Evolutionary conservation across 30 jellyfish, hydroid and myxozoan species (phyloP).

Genomic region (Euphysa ruthae): DNA sequence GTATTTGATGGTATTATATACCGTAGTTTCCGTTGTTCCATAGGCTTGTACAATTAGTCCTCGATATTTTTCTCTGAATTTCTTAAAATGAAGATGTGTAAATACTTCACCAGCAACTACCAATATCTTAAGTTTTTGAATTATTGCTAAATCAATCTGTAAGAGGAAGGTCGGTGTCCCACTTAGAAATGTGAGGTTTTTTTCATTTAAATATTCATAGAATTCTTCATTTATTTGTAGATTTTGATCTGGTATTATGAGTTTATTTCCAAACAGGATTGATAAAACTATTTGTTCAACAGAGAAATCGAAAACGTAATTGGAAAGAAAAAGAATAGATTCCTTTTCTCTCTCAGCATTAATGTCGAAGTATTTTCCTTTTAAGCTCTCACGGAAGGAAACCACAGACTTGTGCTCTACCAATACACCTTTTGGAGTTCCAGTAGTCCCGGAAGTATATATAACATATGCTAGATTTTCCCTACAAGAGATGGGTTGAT

Average conservation of each 20-base stretch:
- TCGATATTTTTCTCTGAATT: neutral
- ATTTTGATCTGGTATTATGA: neutral
- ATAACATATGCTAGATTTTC: neutral
- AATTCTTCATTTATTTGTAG: neutral
- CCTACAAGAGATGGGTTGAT: neutral
- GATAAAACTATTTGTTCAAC: neutral
- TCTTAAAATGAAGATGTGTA: neutral
- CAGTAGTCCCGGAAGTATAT: neutral
- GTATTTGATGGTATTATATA: neutral
- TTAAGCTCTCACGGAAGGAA: neutral
- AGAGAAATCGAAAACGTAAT: neutral
- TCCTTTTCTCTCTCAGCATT: neutral
- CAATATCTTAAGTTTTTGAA: neutral
- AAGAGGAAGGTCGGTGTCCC: constrained; percentile 3
- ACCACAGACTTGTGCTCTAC: neutral
- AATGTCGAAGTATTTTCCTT: neutral
- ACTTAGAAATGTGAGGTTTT: neutral
- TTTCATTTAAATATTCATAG: neutral
- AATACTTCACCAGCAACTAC: neutral
- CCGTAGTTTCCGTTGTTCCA: neutral
- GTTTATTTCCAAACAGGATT: neutral
- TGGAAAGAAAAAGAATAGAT: neutral
- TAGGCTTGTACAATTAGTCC: neutral
- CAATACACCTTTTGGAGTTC: neutral
- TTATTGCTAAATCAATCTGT: neutral